Conservation (phyloP, 2,113 vertebrate species). For the Pterophyllum scalare region DNA sequence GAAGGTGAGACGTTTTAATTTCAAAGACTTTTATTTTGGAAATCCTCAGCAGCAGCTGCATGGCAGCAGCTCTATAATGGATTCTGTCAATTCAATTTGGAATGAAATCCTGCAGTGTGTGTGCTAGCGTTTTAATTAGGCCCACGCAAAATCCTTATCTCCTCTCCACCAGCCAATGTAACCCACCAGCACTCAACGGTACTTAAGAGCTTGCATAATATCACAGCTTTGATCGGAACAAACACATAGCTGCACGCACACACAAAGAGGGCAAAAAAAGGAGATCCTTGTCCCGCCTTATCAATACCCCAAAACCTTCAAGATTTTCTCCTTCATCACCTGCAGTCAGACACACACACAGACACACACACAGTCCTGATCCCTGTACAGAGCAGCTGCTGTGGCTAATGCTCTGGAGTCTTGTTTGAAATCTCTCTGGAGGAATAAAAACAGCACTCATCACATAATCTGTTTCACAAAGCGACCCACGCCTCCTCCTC, state of each 20-base stretch:
- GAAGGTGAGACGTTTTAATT: background rate
- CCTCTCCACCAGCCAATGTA: constrained; percentile 47
- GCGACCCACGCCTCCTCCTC: constrained; percentile 47
- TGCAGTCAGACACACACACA: background rate
- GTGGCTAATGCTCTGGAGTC: constrained; percentile 43
- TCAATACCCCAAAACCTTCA: background rate
- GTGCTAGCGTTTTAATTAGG: constrained; percentile 59
- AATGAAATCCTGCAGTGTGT: constrained; percentile 26
- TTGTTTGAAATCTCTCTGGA: constrained; percentile 42
- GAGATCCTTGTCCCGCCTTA: background rate
- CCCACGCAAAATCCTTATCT: constrained; percentile 69
- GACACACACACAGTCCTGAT: background rate
- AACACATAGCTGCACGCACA: constrained; percentile 1
- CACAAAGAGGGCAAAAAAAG: background rate
- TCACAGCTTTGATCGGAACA: constrained; percentile 43
- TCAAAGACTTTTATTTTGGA: constrained; percentile 7
- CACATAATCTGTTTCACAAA: constrained; percentile 67
- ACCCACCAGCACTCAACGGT: constrained; percentile 58
- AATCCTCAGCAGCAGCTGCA: background rate
- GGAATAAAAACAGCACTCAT: constrained; percentile 52
- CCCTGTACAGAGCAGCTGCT: constrained; percentile 22
- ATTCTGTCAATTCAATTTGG: constrained; percentile 42
- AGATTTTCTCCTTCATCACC: background rate
- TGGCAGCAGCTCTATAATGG: constrained; percentile 1
- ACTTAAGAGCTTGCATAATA: constrained; percentile 57